A percentile compares a stretch with the other conserved stretches of the same genome.
Evolutionary conservation across 2,113 vertebrate genomes (phyloP).

Genomic region (Brachirus orientalis): DNA sequence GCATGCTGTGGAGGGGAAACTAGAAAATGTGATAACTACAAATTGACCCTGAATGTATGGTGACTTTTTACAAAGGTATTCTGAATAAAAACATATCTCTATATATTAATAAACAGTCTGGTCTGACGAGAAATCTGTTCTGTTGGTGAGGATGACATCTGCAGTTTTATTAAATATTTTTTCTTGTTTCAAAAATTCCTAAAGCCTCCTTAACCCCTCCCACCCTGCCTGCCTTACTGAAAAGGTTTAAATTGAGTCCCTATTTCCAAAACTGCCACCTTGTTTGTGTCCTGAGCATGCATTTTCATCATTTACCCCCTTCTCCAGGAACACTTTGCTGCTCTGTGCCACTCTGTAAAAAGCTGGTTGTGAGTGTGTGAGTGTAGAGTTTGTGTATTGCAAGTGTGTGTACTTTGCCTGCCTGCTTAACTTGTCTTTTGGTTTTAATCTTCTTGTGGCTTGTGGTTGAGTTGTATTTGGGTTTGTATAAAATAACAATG

Average conservation of each 20-base stretch:
- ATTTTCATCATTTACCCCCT: slow-evolving; percentile 5
- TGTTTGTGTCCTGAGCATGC: slow-evolving; percentile 41
- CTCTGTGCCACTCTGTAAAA: slow-evolving; percentile 13
- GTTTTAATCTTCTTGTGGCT: slow-evolving; percentile 11
- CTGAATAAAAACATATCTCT: slow-evolving; percentile 84
- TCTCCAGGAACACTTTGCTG: slow-evolving; percentile 18
- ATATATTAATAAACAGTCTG: slow-evolving; percentile 86
- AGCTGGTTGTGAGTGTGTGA: slow-evolving; percentile 20
- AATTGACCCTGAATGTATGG: slow-evolving; percentile 86
- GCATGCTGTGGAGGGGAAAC: slow-evolving; percentile 84
- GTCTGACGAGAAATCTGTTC: slow-evolving; percentile 79
- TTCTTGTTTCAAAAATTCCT: not conserved
- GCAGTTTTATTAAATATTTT: slow-evolving; percentile 6
- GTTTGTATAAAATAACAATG: too few relatives aligned
- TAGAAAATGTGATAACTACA: slow-evolving; percentile 76
- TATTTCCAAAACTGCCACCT: not conserved
- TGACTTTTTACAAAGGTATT: slow-evolving; percentile 87
- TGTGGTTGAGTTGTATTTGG: slow-evolving; percentile 34
- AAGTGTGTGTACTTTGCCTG: slow-evolving; percentile 40
- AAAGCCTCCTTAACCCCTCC: not conserved
- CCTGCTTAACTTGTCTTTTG: slow-evolving; percentile 35
- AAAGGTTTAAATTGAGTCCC: slow-evolving; percentile 1
- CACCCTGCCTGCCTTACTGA: not conserved
- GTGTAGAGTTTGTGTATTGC: slow-evolving; percentile 22
- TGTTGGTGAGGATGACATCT: slow-evolving; percentile 44